Evolutionary conservation across 1,140 invertebrate species (phyloP).

Genomic region (Hirudo medicinalis): DNA sequence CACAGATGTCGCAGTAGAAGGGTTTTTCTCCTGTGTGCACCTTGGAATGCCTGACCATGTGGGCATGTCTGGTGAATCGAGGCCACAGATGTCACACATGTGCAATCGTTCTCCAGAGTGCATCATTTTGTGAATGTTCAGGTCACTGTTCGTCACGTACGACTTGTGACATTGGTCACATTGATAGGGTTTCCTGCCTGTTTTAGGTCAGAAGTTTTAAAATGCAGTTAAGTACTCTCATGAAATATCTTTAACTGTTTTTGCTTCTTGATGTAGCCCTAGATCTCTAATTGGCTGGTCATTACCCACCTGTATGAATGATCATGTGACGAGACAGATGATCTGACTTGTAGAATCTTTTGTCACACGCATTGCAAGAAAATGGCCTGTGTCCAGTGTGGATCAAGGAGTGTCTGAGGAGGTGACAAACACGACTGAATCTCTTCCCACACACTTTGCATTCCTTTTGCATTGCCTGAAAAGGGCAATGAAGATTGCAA

Average conservation of each 20-base stretch:
- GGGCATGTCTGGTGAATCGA: slow-evolving; percentile 79
- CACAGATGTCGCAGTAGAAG: slow-evolving; percentile 3
- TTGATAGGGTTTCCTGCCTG: slow-evolving; percentile 84
- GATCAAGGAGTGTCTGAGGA: neutral
- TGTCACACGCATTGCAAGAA: neutral
- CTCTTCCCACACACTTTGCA: neutral
- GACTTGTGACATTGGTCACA: slow-evolving; percentile 56
- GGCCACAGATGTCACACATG: slow-evolving; percentile 52
- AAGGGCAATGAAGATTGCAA: too few relatives aligned
- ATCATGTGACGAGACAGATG: too few relatives aligned
- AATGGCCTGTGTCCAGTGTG: slow-evolving; percentile 10
- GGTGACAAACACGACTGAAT: neutral
- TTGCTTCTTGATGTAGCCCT: too few relatives aligned
- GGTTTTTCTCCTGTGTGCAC: slow-evolving; percentile 83
- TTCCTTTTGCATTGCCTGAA: neutral
- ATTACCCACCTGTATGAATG: too few relatives aligned
- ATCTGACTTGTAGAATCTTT: neutral
- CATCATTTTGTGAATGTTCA: neutral
- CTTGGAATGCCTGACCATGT: slow-evolving; percentile 70
- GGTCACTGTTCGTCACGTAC: neutral
- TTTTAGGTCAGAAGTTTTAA: slow-evolving; percentile 32
- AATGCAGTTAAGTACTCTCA: too few relatives aligned
- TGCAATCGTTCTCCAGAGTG: neutral
- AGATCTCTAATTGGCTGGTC: too few relatives aligned
- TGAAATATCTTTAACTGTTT: too few relatives aligned